Evolutionary conservation across 2,797 vertebrate genomes (phyloP), one percentile per base, ranked within the genome.

Genomic region (Momotus momota): DNA sequence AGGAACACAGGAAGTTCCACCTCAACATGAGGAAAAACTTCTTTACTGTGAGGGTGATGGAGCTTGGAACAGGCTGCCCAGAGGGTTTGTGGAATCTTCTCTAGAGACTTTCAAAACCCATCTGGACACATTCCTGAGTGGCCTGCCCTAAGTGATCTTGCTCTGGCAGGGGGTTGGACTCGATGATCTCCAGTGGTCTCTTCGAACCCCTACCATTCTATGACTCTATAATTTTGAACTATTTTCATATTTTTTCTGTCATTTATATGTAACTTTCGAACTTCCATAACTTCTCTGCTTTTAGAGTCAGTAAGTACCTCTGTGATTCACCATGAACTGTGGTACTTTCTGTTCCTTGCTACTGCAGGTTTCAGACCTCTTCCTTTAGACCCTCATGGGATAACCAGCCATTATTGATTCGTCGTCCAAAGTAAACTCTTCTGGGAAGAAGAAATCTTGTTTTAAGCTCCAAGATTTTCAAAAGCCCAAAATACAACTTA

Each of bases 301-400:
- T 81, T 45, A 55, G 41, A 29, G 17, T 35, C 49, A 62, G 8
- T 31, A 57, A 58, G 43, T 22, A 45, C 9, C 7, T 71, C 35
- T 6, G 3, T 21, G 26, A 35, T 60, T 73, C 43, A 55, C 7
- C 18, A 21, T 10, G 64, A 72, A 14, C 23, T 0, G 1, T 2
- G 1, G 8, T 8, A 20, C 40, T 79, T 92, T 79, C 51, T 79
- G 10, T 51, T 66, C 38, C 67, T 82, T 58, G 9, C 14, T 54
- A 6, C 33, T 49, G 35, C 8, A 7, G 38, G 23, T 29, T 77
- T 81, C 52, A 41, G 51, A 55, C 10, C 27, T 35, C 51, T n/a
- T 35, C 51, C 15, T 43, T 2, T 16, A 21, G 10, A 69, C 0
- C 0, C 35, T 77, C 25, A 6, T 2, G 2, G 27, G 49, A 9